phyloP scores from a whole-genome alignment of 2,888 invertebrate species.

The Trisateles emortualis region DNA sequence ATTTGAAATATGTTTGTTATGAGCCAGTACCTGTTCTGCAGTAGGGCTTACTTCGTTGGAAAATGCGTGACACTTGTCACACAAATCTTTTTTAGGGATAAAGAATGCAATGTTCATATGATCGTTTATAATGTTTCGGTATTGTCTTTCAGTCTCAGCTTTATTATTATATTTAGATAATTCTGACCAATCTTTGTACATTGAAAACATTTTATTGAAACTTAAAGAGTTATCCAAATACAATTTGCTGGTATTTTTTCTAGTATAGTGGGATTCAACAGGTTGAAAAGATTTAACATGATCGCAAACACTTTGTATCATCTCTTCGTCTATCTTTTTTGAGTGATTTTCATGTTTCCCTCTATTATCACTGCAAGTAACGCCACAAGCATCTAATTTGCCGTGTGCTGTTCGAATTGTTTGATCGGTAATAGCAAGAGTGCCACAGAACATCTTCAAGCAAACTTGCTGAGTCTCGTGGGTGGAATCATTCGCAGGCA shows the following conservation, averaged over 20 bases:
- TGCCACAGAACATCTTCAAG: slow-evolving; percentile 15
- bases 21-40: slow-evolving; percentile 3
- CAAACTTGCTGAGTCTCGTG: slow-evolving; percentile 15
- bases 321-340: slow-evolving; percentile 7
- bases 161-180: slow-evolving; percentile 15
- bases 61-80: slow-evolving; percentile 17
- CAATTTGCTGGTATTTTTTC: slow-evolving; percentile 25
- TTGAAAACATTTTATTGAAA: slow-evolving; percentile 23
- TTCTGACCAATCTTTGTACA: slow-evolving; percentile 31
- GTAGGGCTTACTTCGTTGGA: background rate
- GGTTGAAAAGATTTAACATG: slow-evolving; percentile 22
- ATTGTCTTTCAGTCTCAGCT: slow-evolving; percentile 23
- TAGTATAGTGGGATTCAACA: slow-evolving; percentile 23
- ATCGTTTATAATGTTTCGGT: slow-evolving; percentile 19
- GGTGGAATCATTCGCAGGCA: slow-evolving; percentile 2
- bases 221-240: slow-evolving; percentile 21
- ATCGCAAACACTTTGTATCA: slow-evolving; percentile 22
- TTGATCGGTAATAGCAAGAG: slow-evolving; percentile 20
- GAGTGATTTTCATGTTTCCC: slow-evolving; percentile 27
- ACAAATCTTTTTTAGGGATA: slow-evolving; percentile 13
- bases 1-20: slow-evolving; percentile 7
- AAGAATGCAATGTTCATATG: slow-evolving; percentile 12
- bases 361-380: slow-evolving; percentile 18
- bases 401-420: slow-evolving; percentile 22
- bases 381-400: slow-evolving; percentile 17